These are phyloP conservation scores for Albula glossodonta DNA, from an alignment of 2,113 vertebrate species.

Conservation along the genomic window DNA sequence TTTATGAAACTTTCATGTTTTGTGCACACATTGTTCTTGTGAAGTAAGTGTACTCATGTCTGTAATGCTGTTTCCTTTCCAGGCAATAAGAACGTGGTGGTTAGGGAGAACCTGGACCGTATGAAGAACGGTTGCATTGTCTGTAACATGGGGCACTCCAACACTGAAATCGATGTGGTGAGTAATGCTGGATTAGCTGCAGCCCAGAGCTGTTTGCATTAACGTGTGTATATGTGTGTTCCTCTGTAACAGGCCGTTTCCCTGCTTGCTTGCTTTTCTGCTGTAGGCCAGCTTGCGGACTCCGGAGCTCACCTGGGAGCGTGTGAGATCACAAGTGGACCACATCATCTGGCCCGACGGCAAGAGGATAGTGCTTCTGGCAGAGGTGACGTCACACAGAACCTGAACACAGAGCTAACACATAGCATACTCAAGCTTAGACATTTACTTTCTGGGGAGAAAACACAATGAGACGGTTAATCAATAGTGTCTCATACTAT, in stretches of 20 bases:
- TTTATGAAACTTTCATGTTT: too few species aligned
- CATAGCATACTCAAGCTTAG: neutral
- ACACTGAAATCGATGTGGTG: conserved; percentile 84
- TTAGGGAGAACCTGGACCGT: conserved; percentile 76
- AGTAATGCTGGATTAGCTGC: neutral
- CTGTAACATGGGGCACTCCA: conserved; percentile 85
- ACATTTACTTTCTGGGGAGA: too few species aligned
- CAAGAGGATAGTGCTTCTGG: conserved; percentile 86
- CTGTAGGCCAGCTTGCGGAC: conserved; percentile 83
- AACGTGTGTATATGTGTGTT: neutral
- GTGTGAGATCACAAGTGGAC: conserved; percentile 88
- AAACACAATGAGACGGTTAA: too few species aligned
- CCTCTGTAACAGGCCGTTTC: conserved; percentile 11
- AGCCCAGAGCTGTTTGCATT: neutral
- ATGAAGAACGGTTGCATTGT: conserved; percentile 84
- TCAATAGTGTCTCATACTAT: too few species aligned
- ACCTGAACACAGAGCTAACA: neutral
- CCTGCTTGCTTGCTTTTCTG: neutral
- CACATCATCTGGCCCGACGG: conserved; percentile 95
- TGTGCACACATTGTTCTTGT: too few species aligned
- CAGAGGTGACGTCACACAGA: conserved; percentile 76
- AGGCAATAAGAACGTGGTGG: conserved; percentile 86
- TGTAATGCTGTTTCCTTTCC: neutral
- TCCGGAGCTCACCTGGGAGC: conserved; percentile 87
- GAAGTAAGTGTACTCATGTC: neutral